Conservation (phyloP, 2,888 invertebrate genomes). For the Drosophila subsilvestris region DNA sequence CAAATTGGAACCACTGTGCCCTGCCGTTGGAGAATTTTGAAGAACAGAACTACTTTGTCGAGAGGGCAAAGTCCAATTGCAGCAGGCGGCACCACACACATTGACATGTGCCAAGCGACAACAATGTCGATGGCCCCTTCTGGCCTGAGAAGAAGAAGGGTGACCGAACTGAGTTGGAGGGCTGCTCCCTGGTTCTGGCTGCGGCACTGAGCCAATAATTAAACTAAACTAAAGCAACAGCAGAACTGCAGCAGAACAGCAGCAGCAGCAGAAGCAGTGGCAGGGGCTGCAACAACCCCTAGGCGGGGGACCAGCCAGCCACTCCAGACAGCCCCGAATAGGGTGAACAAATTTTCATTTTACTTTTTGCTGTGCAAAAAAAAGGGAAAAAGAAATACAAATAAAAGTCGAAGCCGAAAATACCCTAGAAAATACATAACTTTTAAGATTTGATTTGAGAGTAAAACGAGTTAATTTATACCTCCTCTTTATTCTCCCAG, state of each 20-base stretch:
- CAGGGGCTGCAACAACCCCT: slow-evolving; percentile 54
- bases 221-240: slow-evolving; percentile 59
- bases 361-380: slow-evolving; percentile 32
- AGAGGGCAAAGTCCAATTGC: slow-evolving; percentile 51
- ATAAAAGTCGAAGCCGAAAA: background rate
- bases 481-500: too few relatives aligned
- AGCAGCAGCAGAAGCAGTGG: slow-evolving; percentile 10
- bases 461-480: too few relatives aligned
- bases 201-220: slow-evolving; percentile 73
- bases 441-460: too few relatives aligned
- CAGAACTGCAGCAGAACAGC: slow-evolving; percentile 21
- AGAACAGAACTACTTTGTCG: slow-evolving; percentile 16
- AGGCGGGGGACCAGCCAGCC: slow-evolving; percentile 49
- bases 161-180: slow-evolving; percentile 52
- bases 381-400: slow-evolving; percentile 2
- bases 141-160: slow-evolving; percentile 48
- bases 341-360: slow-evolving; percentile 57
- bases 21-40: slow-evolving; percentile 24
- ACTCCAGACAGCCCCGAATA: slow-evolving; percentile 50
- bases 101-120: slow-evolving; percentile 80
- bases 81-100: slow-evolving; percentile 39
- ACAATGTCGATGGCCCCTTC: slow-evolving; percentile 52
- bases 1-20: slow-evolving; percentile 52
- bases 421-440: background rate
- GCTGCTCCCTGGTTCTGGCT: slow-evolving; percentile 42